Percentiles rank a stretch among this genome's conserved stretches.
Evolutionary conservation across 1,140 invertebrate genomes (phyloP).

Genomic region (Andricus grossulariae): DNA sequence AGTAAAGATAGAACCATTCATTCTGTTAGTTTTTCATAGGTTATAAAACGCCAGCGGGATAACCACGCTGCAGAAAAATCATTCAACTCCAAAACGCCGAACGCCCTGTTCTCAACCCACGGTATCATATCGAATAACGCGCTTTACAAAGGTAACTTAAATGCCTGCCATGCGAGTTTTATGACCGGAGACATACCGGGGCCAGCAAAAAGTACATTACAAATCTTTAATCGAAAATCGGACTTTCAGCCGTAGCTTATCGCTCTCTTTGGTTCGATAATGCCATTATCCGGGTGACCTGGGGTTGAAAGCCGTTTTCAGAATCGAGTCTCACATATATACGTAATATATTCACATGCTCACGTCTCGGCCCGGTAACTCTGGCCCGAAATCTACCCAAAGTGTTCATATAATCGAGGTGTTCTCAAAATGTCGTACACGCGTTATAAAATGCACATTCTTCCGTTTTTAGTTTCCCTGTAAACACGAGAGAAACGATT

Average conservation of each 20-base stretch:
- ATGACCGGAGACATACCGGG: constrained; percentile 49
- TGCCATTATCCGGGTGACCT: background rate
- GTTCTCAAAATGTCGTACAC: constrained; percentile 63
- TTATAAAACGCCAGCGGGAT: constrained; percentile 67
- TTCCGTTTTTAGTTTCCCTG: constrained; percentile 51
- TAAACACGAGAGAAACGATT: constrained; percentile 30
- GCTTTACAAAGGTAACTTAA: constrained; percentile 58
- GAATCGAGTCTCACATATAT: constrained; percentile 14
- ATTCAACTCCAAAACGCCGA: constrained; percentile 66
- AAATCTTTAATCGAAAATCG: background rate
- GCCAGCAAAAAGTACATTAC: constrained; percentile 38
- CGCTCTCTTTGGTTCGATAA: constrained; percentile 10
- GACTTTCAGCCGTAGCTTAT: background rate
- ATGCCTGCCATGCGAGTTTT: constrained; percentile 61
- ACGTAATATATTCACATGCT: constrained; percentile 35
- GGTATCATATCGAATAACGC: constrained; percentile 44
- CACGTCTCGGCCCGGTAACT: constrained; percentile 54
- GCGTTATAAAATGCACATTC: constrained; percentile 53
- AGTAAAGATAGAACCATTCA: constrained; percentile 67
- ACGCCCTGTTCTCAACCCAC: constrained; percentile 67
- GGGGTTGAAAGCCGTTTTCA: background rate
- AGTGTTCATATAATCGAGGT: constrained; percentile 71
- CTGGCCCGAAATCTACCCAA: constrained; percentile 68
- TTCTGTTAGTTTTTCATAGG: constrained; percentile 73
- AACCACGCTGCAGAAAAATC: constrained; percentile 66